Conservation (phyloP, 1,140 invertebrate genomes). For the Steinernema khuongi region DNA sequence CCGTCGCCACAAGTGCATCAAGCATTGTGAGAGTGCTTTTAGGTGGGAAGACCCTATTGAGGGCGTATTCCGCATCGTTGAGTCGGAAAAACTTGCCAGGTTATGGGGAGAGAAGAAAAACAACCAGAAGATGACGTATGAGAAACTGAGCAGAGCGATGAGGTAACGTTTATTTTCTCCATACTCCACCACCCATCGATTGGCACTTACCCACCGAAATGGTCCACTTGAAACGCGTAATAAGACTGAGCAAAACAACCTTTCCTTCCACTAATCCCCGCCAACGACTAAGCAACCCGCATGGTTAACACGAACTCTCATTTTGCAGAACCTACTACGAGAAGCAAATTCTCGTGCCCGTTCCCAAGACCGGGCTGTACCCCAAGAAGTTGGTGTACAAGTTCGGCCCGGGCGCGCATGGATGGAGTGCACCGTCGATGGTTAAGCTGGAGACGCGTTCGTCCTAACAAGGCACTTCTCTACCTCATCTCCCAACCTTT, state of each 20-base stretch:
- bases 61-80: constrained; percentile 80
- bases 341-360: constrained; percentile 61
- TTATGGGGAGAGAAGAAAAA: constrained; percentile 79
- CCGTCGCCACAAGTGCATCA: background rate
- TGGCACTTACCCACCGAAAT: background rate
- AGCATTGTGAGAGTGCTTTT: constrained; percentile 27
- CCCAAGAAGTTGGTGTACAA: constrained; percentile 65
- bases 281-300: background rate
- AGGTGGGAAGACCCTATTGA: constrained; percentile 80
- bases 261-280: constrained; percentile 15
- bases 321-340: constrained; percentile 62
- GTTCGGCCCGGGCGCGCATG: constrained; percentile 60
- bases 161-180: constrained; percentile 64
- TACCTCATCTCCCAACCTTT: background rate
- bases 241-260: constrained; percentile 9
- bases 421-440: constrained; percentile 37
- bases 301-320: constrained; percentile 14
- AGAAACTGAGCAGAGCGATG: constrained; percentile 86
- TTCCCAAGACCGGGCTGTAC: constrained; percentile 63
- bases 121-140: constrained; percentile 85
- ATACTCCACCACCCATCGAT: background rate
- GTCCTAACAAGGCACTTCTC: background rate
- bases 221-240: constrained; percentile 5
- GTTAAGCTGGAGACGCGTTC: background rate
- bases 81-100: constrained; percentile 79